Evolutionary conservation across 2,888 invertebrate species (phyloP), one percentile per base, ranked within the genome.

Genomic region (Caenorhabditis uteleia): DNA sequence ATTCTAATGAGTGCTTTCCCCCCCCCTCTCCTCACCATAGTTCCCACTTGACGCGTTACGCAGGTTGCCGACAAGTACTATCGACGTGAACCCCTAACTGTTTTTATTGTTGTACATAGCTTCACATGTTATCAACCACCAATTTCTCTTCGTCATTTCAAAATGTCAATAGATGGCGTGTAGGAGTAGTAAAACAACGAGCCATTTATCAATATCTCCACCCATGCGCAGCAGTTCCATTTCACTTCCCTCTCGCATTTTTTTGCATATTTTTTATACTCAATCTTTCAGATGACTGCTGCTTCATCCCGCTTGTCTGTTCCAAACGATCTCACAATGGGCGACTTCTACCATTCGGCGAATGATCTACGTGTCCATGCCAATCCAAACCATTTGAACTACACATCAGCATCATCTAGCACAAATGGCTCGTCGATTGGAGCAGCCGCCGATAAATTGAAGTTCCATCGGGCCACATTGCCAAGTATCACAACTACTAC

Each of bases 401-500:
- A 67, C 39, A 67, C 57, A 2, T 55, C 53, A 4, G 66, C 66
- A 7, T 67, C 66, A 12, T 57, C 57, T 1, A 66, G 66, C 39
- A 60, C 66, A 3, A 66, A 66, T 31, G 59, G 51, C 21, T 60
- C 60, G 26, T 46, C 55, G 3, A 45, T 34, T 3, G 26, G 21
- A 6, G 29, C 14, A 20, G 20, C 10, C 16, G 51, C 56, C 12
- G 62, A 48, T 21, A 42, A 57, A 25, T 36, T 57, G 18, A 51
- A 57, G 14, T 47, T 43, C 21, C 60, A 67, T 27, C 56, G 66
- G n/a, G 66, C 53, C n/a, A 67, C 66, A 6, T 45, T 67, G n/a
- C 66, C 66, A 27, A 60, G 60, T 18, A 67, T 67, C 53, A 67
- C 66, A 1, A 66, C 66, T 23, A 66, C 66, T 4, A 48, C 54